Conservation (phyloP, 2,113 vertebrate genomes). For the Pogona vitticeps region DNA sequence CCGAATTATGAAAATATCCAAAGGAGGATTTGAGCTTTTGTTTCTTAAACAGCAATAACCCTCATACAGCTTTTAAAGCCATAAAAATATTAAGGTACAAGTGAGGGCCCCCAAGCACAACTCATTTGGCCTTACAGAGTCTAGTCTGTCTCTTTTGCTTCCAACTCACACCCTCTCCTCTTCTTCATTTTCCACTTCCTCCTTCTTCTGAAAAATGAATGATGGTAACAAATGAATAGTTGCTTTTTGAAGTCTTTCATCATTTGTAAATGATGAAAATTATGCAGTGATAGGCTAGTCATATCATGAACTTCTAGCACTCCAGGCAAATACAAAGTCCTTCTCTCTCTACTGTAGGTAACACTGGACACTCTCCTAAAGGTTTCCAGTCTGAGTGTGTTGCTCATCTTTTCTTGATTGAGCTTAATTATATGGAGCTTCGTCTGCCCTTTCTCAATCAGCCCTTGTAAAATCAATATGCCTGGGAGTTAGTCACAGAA, state of each 20-base stretch:
- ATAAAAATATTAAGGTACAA: no score
- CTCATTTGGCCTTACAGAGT: no score
- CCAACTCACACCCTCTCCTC: no score
- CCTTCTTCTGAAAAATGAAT: no score
- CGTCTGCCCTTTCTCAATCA: background rate
- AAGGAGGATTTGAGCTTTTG: no score
- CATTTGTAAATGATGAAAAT: background rate
- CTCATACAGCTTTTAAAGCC: background rate
- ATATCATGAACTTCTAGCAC: slow-evolving; percentile 1
- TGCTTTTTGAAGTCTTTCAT: background rate
- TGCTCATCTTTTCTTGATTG: slow-evolving; percentile 1
- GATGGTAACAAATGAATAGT: no score
- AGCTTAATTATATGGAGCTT: background rate
- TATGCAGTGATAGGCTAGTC: slow-evolving; percentile 20
- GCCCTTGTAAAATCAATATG: background rate
- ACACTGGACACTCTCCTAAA: background rate
- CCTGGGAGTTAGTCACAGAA: background rate
- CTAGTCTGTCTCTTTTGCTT: no score
- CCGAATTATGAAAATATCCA: background rate
- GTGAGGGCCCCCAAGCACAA: no score
- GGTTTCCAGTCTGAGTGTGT: background rate
- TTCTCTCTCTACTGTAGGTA: background rate
- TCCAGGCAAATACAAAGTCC: background rate
- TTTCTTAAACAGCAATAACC: background rate
- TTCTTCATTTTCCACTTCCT: no score